phyloP scores from a whole-genome alignment of 2,797 vertebrate genomes.

The Enteromius viviparus region DNA sequence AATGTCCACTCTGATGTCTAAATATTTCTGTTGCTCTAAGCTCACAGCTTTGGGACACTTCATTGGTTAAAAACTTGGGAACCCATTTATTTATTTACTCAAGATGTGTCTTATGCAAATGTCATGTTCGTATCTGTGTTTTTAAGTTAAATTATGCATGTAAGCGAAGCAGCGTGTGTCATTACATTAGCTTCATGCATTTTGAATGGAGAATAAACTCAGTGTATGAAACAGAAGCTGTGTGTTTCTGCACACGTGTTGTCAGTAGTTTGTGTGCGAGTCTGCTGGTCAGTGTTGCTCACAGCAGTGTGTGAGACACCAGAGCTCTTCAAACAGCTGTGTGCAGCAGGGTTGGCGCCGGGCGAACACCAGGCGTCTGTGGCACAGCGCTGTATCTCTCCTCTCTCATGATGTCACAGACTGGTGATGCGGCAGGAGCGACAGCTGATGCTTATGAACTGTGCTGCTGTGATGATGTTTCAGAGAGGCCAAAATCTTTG shows the following conservation, averaged over 20 bases:
- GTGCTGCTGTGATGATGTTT: neutral
- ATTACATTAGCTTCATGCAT: neutral
- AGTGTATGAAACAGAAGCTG: conserved; percentile 34
- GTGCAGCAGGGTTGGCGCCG: conserved; percentile 48
- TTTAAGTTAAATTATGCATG: conserved; percentile 21
- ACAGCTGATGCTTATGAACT: conserved; percentile 18
- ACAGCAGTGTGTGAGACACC: conserved; percentile 46
- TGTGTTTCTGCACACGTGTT: too few species aligned
- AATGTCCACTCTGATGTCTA: neutral
- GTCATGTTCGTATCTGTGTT: neutral
- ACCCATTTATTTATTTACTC: neutral
- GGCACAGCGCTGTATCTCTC: conserved; percentile 51
- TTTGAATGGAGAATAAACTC: conserved; percentile 7
- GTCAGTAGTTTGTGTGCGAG: neutral
- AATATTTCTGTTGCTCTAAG: neutral
- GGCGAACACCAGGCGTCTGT: conserved; percentile 62
- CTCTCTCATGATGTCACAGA: conserved; percentile 49
- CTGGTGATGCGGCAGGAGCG: neutral
- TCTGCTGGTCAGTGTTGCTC: neutral
- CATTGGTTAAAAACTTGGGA: neutral
- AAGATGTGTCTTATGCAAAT: neutral
- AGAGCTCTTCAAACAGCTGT: conserved; percentile 51
- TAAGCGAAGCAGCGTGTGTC: conserved; percentile 1
- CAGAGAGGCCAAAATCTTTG: neutral
- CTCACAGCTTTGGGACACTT: neutral